Base-by-base conservation (phyloP, 2,888 invertebrate genomes). In the Anaspis maculata region DNA sequence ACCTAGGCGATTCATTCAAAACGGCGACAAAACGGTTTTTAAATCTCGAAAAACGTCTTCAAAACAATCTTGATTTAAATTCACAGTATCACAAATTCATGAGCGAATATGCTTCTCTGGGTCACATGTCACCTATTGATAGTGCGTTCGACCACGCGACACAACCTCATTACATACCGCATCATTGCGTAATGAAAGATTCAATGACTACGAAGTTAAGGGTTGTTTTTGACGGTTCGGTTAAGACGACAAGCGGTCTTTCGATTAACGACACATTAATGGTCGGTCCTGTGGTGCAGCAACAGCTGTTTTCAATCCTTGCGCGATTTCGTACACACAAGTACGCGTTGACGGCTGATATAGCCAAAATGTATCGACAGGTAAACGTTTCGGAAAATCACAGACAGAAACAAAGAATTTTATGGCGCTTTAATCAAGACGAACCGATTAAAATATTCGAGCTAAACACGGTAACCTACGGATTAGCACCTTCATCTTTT, bases 381-480 rank as follows among this genome's bases (percentile, higher is more conserved):
- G 30, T 40, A 7, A n/a, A 10, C 15, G 14, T 40, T 3, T 15
- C 30, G 7, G 11, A 22, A 3, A 25, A 22, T 9, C 24, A 37
- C 15, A 1, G 13, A 3, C 11, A 37, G 2, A 32, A 24, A 28
- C 37, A 37, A 16, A 22, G 22, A 32, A 39, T 41, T 15, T 14
- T 41, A 7, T 39, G 35, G 35, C 38, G 41, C 7, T 28, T 34
- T 7, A 25, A 21, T 16, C 21, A 32, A 3, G 21, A 35, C 11
- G 23, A 27, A 3, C 11, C 24, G 1, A n/a, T 34, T n/a, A n/a
- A 25, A 25, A 27, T 31, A 4, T 40, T 27, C 22, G 9, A 27
- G 14, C 22, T 37, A 15, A 37, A 15, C 3, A 39, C 39, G 4
- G 12, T 39, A 4, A 37, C 39, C 7, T 39, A 37, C 30, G 39